Percentiles rank a stretch among this genome's conserved stretches.
These are phyloP conservation scores for Trogon surrucura DNA, from an alignment of 2,113 vertebrate species.

Conservation along the genomic window DNA sequence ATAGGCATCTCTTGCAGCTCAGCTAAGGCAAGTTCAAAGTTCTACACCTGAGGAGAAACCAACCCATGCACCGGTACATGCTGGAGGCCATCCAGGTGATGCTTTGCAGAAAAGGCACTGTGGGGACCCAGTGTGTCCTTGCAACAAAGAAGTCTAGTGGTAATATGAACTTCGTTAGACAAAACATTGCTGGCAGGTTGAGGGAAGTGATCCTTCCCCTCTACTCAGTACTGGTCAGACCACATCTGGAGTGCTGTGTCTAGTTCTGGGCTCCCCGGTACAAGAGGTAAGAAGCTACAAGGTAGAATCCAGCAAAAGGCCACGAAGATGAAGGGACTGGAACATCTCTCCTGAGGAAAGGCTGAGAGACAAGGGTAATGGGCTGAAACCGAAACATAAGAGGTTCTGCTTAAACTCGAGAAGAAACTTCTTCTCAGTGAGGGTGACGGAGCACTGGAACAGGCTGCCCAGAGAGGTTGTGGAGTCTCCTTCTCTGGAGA, in stretches of 20 bases:
- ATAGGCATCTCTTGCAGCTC: neutral
- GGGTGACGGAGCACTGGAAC: too few species aligned
- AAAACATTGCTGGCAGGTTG: neutral
- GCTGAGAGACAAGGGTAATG: too few species aligned
- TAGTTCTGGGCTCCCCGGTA: neutral
- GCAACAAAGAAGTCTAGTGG: neutral
- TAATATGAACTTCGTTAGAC: neutral
- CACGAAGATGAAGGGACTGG: neutral
- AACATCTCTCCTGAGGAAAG: neutral
- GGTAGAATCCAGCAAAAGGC: neutral
- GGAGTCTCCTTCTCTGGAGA: too few species aligned
- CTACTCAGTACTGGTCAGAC: neutral
- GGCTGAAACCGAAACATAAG: too few species aligned
- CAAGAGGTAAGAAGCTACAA: neutral
- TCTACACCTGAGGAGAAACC: neutral
- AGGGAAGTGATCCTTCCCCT: neutral
- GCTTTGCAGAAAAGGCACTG: neutral
- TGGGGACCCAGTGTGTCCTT: neutral
- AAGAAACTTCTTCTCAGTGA: too few species aligned
- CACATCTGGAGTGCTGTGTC: neutral
- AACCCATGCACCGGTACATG: neutral
- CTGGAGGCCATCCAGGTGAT: neutral
- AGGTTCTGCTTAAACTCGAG: too few species aligned
- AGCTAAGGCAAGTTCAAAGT: neutral
- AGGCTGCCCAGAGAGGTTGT: too few species aligned